Evolutionary conservation across 2,797 vertebrate species (phyloP).

Genomic region (Protosalanx chinensis): DNA sequence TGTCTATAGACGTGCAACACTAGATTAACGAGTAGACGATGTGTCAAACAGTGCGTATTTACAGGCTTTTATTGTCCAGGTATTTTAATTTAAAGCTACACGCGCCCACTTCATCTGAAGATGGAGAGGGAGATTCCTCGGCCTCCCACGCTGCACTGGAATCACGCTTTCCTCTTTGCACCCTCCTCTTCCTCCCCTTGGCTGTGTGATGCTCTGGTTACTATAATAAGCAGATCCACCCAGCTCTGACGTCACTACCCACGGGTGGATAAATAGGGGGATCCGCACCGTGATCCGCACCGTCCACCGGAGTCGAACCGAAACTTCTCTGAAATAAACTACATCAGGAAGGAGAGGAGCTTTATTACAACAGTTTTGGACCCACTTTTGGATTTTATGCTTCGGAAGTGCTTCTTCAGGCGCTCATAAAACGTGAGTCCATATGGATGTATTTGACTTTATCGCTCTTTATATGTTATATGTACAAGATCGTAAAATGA

Average conservation of each 20-base stretch:
- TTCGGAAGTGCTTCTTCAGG: conserved; percentile 9
- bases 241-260: conserved; percentile 69
- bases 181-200: conserved; percentile 26
- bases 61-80: not conserved
- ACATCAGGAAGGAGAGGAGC: conserved; percentile 46
- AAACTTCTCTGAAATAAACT: conserved; percentile 25
- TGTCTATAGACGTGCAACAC: too few relatives aligned
- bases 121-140: conserved; percentile 66
- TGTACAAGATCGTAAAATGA: not conserved
- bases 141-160: conserved; percentile 45
- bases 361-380: conserved; percentile 32
- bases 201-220: conserved; percentile 63
- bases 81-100: not conserved
- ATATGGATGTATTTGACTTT: not conserved
- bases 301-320: conserved; percentile 41
- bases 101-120: not conserved
- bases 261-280: conserved; percentile 65
- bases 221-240: conserved; percentile 69
- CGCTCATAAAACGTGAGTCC: conserved; percentile 37
- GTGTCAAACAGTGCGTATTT: too few relatives aligned
- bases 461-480: not conserved
- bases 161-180: conserved; percentile 30
- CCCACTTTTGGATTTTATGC: conserved; percentile 38
- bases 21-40: too few relatives aligned
- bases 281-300: conserved; percentile 33